Evolutionary conservation across 1,140 invertebrate species (phyloP).

Genomic region (Achatina immaculata): DNA sequence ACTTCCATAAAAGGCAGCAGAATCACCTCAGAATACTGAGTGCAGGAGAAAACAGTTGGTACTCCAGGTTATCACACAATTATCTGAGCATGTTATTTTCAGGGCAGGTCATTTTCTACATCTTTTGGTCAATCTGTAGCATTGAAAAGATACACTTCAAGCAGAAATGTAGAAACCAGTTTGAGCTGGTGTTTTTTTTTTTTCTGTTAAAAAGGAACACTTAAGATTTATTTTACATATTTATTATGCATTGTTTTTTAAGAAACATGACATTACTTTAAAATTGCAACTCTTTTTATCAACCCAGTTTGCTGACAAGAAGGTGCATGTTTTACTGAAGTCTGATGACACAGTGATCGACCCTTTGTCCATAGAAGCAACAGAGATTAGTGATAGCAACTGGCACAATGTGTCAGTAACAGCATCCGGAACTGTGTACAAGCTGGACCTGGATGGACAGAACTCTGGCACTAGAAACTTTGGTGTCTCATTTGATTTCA

Average conservation of each 20-base stretch:
- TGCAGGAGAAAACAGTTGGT: too few species aligned
- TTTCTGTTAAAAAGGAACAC: too few species aligned
- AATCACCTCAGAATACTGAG: too few species aligned
- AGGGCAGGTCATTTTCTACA: too few species aligned
- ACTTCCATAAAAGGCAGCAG: too few species aligned
- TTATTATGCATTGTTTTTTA: neutral
- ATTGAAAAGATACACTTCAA: too few species aligned
- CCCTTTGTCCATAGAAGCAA: constrained; percentile 32
- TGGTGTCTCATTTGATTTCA: constrained; percentile 42
- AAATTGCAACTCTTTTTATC: neutral
- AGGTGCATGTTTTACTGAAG: constrained; percentile 38
- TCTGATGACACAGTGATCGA: constrained; percentile 28
- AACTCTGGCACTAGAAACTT: constrained; percentile 18
- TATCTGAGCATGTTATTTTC: too few species aligned
- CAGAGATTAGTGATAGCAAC: constrained; percentile 46
- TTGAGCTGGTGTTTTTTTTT: too few species aligned
- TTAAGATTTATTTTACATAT: neutral
- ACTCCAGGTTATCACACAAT: too few species aligned
- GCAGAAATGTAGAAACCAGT: too few species aligned
- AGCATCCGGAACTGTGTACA: constrained; percentile 39
- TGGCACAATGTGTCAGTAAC: constrained; percentile 63
- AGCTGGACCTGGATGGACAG: constrained; percentile 27
- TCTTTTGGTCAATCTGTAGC: too few species aligned
- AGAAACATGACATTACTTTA: neutral
- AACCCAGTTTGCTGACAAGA: constrained; percentile 34